phyloP scores from a whole-genome alignment of 2,113 vertebrate species.

The Elgaria multicarinata region DNA sequence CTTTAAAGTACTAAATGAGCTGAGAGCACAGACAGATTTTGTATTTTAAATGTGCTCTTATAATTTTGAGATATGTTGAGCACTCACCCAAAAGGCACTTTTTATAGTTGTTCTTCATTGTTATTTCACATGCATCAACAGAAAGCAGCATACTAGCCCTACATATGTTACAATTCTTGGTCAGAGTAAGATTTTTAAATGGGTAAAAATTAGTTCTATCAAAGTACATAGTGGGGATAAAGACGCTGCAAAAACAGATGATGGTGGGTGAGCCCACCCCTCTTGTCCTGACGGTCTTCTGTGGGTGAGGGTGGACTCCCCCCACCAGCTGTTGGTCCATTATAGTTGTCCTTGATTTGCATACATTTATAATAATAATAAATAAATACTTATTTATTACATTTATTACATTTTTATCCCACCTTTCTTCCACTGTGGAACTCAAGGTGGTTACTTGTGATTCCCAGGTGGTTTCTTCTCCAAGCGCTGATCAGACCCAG shows the following conservation, averaged over 20 bases:
- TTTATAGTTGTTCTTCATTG: not conserved
- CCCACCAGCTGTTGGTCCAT: not conserved
- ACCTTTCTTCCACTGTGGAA: too few species aligned
- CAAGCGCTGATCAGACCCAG: too few species aligned
- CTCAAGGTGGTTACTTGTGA: too few species aligned
- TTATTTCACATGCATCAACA: not conserved
- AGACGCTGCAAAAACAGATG: not conserved
- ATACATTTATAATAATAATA: too few species aligned
- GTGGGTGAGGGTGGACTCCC: not conserved
- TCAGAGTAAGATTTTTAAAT: not conserved
- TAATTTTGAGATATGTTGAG: slow-evolving; percentile 53
- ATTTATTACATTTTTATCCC: too few species aligned
- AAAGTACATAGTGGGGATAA: not conserved
- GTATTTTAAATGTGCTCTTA: slow-evolving; percentile 47
- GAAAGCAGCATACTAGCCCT: not conserved
- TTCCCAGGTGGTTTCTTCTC: too few species aligned
- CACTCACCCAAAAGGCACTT: slow-evolving; percentile 4
- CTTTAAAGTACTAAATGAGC: slow-evolving; percentile 65
- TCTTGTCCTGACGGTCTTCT: not conserved
- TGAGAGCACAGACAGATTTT: slow-evolving; percentile 31
- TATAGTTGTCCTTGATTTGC: not conserved
- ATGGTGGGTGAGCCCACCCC: not conserved
- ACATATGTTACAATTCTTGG: not conserved
- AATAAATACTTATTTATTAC: too few species aligned
- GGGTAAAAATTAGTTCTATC: not conserved